Evolutionary conservation across 2,113 vertebrate species (phyloP).

Genomic region (Leucosticte australis): DNA sequence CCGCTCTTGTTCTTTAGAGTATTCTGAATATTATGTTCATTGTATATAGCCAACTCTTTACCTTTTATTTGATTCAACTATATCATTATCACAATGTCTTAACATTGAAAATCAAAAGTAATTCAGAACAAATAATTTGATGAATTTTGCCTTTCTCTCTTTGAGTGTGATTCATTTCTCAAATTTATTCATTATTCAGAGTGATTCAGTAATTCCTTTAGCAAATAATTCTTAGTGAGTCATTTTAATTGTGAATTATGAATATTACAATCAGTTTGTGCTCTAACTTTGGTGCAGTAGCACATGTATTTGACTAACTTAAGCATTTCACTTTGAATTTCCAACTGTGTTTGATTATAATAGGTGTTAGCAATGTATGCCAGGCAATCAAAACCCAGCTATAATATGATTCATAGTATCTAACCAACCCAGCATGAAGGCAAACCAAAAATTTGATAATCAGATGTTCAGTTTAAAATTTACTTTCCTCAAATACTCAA

Average conservation of each 20-base stretch:
- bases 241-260: slow-evolving; percentile 53
- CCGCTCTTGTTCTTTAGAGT: background rate
- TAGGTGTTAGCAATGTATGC: slow-evolving; percentile 23
- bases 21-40: background rate
- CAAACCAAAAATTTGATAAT: slow-evolving; percentile 46
- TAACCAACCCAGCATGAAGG: slow-evolving; percentile 40
- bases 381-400: slow-evolving; percentile 52
- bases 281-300: slow-evolving; percentile 5
- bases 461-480: slow-evolving; percentile 44
- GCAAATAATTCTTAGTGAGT: slow-evolving; percentile 16
- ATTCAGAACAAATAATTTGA: slow-evolving; percentile 29
- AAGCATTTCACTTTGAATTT: slow-evolving; percentile 28
- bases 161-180: background rate
- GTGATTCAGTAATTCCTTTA: slow-evolving; percentile 28
- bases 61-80: background rate
- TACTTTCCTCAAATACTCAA: slow-evolving; percentile 16
- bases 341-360: slow-evolving; percentile 50
- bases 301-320: slow-evolving; percentile 13
- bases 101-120: background rate
- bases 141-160: background rate
- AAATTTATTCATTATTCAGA: slow-evolving; percentile 61
- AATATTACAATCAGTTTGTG: slow-evolving; percentile 40
- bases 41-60: background rate
- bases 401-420: background rate
- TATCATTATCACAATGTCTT: background rate